phyloP scores from a whole-genome alignment of 2,113 vertebrate genomes.

The Riparia riparia region DNA sequence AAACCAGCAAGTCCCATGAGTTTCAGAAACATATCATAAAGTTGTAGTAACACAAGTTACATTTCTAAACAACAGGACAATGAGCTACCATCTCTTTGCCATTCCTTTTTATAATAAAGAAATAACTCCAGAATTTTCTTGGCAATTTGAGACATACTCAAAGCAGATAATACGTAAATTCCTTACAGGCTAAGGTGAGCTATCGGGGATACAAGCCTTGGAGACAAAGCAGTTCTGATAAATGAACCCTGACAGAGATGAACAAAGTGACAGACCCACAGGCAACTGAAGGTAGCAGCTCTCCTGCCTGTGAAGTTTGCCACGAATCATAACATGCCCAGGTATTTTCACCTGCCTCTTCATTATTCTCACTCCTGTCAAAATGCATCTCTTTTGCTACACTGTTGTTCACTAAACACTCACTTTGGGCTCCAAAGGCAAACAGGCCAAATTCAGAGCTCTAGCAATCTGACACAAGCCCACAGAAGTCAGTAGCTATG shows the following conservation, averaged over 20 bases:
- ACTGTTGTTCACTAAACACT: neutral
- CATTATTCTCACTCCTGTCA: slow-evolving; percentile 57
- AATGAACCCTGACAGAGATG: slow-evolving; percentile 13
- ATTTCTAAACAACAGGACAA: neutral
- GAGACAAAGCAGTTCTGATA: slow-evolving; percentile 46
- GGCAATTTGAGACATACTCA: neutral
- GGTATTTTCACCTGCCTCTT: slow-evolving; percentile 66
- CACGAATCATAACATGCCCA: slow-evolving; percentile 25
- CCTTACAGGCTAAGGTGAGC: slow-evolving; percentile 2
- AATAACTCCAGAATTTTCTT: neutral
- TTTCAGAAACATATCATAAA: neutral
- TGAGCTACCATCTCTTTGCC: neutral
- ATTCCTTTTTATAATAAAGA: neutral
- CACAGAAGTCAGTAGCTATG: neutral
- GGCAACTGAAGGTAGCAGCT: slow-evolving; percentile 23
- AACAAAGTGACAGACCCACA: slow-evolving; percentile 46
- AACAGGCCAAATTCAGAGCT: neutral
- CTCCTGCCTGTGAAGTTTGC: slow-evolving; percentile 8
- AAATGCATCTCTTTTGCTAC: slow-evolving; percentile 27
- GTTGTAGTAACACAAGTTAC: neutral
- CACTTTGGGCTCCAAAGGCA: slow-evolving; percentile 17
- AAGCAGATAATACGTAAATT: neutral
- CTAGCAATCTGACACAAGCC: neutral
- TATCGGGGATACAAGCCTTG: neutral
- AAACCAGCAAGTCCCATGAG: neutral